Evolutionary conservation across 2,888 invertebrate species (phyloP).

Genomic region (Glomeris marginata): DNA sequence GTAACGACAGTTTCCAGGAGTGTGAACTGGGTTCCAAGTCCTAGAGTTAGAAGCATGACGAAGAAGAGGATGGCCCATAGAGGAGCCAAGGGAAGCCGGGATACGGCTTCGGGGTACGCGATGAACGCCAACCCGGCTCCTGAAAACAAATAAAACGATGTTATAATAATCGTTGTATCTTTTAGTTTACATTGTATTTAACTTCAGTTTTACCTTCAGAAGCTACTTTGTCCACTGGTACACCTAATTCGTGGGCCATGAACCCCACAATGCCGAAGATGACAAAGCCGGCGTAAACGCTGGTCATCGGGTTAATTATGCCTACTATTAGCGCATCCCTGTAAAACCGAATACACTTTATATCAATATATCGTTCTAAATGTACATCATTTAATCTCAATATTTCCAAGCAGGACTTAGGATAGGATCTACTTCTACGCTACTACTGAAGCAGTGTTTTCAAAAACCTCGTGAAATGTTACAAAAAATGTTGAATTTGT

Average conservation of each 20-base stretch:
- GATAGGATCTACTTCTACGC: too few species aligned
- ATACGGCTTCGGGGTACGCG: slow-evolving; percentile 23
- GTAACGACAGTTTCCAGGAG: slow-evolving; percentile 38
- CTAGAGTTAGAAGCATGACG: slow-evolving; percentile 19
- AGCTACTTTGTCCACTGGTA: slow-evolving; percentile 23
- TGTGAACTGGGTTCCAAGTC: slow-evolving; percentile 34
- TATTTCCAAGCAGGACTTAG: too few species aligned
- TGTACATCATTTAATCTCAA: too few species aligned
- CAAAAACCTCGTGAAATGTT: too few species aligned
- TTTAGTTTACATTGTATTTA: neutral
- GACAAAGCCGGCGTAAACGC: slow-evolving; percentile 32
- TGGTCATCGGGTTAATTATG: slow-evolving; percentile 30
- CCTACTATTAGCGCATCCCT: slow-evolving; percentile 26
- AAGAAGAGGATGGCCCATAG: slow-evolving; percentile 23
- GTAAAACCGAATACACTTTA: neutral
- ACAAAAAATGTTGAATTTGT: too few species aligned
- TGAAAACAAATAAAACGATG: slow-evolving; percentile 8
- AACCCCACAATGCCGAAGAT: slow-evolving; percentile 34
- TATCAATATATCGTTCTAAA: neutral
- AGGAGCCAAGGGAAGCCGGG: slow-evolving; percentile 21
- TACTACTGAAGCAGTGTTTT: too few species aligned
- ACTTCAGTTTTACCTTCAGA: slow-evolving; percentile 18
- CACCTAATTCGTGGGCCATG: slow-evolving; percentile 31
- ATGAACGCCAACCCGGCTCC: slow-evolving; percentile 24
- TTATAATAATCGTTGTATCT: neutral